Percentiles rank a stretch among this genome's conserved stretches.
Evolutionary conservation across 2,797 vertebrate genomes (phyloP).

Genomic region (Myoxocephalus aenaeus): DNA sequence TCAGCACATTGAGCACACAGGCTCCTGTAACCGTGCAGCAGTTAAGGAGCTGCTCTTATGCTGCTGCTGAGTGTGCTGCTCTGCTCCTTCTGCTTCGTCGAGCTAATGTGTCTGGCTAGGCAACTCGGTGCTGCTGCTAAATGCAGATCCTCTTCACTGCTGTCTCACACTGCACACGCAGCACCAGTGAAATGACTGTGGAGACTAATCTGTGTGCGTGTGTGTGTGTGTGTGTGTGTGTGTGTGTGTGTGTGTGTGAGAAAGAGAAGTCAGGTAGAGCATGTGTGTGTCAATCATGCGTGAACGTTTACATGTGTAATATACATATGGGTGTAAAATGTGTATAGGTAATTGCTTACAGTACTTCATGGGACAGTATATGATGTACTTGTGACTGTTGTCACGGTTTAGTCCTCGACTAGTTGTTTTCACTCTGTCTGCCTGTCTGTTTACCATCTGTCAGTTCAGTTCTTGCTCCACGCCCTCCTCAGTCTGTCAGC

Average conservation of each 20-base stretch:
- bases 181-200: constrained; percentile 32
- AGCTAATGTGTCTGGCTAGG: constrained; percentile 64
- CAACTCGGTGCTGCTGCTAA: constrained; percentile 48
- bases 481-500: too few relatives aligned
- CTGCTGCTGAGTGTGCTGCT: constrained; percentile 66
- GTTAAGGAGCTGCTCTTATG: constrained; percentile 34
- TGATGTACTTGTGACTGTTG: constrained; percentile 39
- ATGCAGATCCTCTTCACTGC: constrained; percentile 46
- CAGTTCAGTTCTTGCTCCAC: too few relatives aligned
- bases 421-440: too few relatives aligned
- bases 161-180: constrained; percentile 30
- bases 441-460: too few relatives aligned
- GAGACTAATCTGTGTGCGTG: constrained; percentile 15
- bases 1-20: constrained; percentile 30
- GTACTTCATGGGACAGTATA: constrained; percentile 8
- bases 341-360: constrained; percentile 20
- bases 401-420: too few relatives aligned
- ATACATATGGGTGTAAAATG: constrained; percentile 9
- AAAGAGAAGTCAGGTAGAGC: background rate
- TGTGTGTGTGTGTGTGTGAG: background rate
- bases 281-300: constrained; percentile 23
- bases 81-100: constrained; percentile 71
- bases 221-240: background rate
- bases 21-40: constrained; percentile 37
- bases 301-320: constrained; percentile 20